A percentile compares a stretch with the other conserved stretches of the same genome.
Conservation (phyloP, 2,113 vertebrate species). For the Heliornis fulica region DNA sequence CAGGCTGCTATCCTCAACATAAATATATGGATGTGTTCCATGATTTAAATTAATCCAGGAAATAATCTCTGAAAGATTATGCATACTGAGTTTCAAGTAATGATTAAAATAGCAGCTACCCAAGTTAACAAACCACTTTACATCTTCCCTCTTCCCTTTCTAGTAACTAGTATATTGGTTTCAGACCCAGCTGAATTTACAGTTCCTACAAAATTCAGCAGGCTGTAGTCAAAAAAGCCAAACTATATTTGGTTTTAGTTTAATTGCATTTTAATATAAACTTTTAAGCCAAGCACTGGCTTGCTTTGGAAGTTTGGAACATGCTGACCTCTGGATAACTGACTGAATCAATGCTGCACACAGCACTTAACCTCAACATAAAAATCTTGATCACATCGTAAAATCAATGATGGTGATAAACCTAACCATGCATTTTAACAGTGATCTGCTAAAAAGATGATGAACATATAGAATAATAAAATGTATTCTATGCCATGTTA, state of each 20-base stretch:
- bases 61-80: conserved; percentile 17
- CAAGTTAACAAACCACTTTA: background rate
- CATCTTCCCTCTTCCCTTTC: background rate
- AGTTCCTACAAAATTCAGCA: background rate
- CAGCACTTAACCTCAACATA: background rate
- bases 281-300: background rate
- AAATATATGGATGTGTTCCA: background rate
- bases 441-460: background rate
- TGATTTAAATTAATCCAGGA: conserved; percentile 17
- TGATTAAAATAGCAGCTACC: background rate
- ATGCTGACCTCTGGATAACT: background rate
- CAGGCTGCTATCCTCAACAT: background rate
- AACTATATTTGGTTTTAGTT: background rate
- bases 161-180: background rate
- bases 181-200: background rate
- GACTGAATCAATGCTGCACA: background rate
- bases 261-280: too few relatives aligned
- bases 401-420: background rate
- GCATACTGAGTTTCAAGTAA: background rate
- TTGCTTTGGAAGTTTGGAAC: background rate
- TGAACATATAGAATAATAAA: background rate
- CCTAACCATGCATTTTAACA: background rate
- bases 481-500: background rate
- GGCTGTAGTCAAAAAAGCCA: background rate
- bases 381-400: background rate